Percentiles rank a stretch among this genome's conserved stretches.
phyloP scores from a whole-genome alignment of 2,888 invertebrate species.

The Acanthopleura granulata region DNA sequence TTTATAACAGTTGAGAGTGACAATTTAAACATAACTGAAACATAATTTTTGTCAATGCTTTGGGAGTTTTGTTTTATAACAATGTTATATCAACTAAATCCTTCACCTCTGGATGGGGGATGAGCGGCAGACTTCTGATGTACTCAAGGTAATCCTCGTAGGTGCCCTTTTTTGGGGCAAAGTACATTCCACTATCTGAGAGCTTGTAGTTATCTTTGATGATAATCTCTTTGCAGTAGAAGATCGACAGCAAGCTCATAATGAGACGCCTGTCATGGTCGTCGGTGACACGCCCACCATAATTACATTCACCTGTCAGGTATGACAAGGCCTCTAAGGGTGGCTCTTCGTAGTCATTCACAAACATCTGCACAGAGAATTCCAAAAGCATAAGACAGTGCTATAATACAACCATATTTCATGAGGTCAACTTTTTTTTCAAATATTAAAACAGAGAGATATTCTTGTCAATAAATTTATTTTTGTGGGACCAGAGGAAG shows the following conservation, averaged over 20 bases:
- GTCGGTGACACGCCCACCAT: constrained; percentile 69
- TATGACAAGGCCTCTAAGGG: constrained; percentile 68
- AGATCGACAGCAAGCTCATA: constrained; percentile 60
- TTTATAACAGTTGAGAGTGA: no score
- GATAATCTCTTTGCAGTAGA: constrained; percentile 60
- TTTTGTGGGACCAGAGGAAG: no score
- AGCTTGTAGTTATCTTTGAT: constrained; percentile 56
- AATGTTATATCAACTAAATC: no score
- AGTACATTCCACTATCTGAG: constrained; percentile 63
- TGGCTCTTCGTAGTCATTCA: constrained; percentile 67
- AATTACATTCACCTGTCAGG: constrained; percentile 69
- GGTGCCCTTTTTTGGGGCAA: constrained; percentile 58
- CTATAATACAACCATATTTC: no score
- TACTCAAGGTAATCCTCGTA: constrained; percentile 65
- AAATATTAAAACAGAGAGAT: not conserved
- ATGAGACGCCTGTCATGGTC: constrained; percentile 66
- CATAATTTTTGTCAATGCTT: no score
- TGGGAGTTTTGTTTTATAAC: no score
- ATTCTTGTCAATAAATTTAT: not conserved
- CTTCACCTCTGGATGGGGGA: constrained; percentile 65
- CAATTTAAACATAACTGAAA: no score
- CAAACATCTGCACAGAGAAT: constrained; percentile 65
- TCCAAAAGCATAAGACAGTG: no score
- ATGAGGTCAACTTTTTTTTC: no score
- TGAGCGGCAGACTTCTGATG: constrained; percentile 64